Evolutionary conservation across 1,140 invertebrate genomes (phyloP), one percentile per base, ranked within the genome.

Genomic region (Yoshiicerus persimilis): DNA sequence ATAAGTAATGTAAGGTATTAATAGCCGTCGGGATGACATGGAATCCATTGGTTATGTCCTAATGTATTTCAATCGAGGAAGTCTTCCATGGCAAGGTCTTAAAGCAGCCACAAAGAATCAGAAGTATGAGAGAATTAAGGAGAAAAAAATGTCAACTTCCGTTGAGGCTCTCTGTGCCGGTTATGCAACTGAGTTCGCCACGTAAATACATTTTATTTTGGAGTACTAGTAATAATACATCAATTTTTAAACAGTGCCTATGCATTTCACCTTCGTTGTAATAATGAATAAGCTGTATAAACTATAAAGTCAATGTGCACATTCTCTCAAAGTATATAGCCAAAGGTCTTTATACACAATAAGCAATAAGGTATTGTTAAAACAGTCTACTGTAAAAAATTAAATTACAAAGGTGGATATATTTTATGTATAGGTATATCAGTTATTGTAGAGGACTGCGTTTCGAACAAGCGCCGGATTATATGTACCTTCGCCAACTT

Each of bases 131-230:
- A 97, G 97, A 93, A 99, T 99, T 92, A 98, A 97, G 93, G 98
- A 99, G 93, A 98, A 98, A 93, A 99, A 99, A 93, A 98, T 99
- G 97, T 97, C 97, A 34, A 98, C 97, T 16, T 96, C 97, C 47
- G 96, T 98, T 88, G 97, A 98, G 94, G 95, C 97, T 90, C 94
- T 99, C 87, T 98, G 97, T 94, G 98, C 13, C 1, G 97, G 97
- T 85, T 98, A 96, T 93, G 97, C 98, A 91, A 97, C 97, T 64
- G 98, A 99, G 94, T 99, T 99, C 94, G 95, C 97, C 80, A 99
- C 77, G 86, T 87, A 25, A 41, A 20, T 80, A 4, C n/a, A n/a
- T 23, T 47, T 84, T 47, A n/a, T n/a, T n/a, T n/a, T n/a, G n/a
- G n/a, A n/a, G n/a, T n/a, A n/a, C n/a, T n/a, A n/a, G n/a, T n/a